phyloP scores from a whole-genome alignment of 2,113 vertebrate species.

The Leptodactylus fuscus region DNA sequence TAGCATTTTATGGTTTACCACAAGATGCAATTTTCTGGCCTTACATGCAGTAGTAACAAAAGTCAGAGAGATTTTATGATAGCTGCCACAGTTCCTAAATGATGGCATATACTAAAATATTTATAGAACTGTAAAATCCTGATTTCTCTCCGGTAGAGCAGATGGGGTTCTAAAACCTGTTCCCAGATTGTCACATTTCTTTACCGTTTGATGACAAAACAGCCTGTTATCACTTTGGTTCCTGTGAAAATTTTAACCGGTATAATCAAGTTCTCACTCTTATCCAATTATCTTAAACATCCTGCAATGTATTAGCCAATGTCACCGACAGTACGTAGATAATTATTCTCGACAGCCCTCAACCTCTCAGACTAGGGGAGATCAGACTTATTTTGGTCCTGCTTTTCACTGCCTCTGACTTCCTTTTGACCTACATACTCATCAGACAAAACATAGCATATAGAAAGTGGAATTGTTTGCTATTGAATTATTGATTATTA shows the following conservation, averaged over 20 bases:
- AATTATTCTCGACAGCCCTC: conserved; percentile 31
- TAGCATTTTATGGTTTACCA: conserved; percentile 89
- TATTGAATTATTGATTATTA: not conserved
- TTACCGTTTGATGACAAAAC: conserved; percentile 81
- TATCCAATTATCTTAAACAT: conserved; percentile 66
- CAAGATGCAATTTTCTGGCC: conserved; percentile 88
- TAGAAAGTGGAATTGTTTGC: not conserved
- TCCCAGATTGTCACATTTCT: conserved; percentile 82
- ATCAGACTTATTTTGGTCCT: not conserved
- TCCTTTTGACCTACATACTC: not conserved
- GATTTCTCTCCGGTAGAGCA: conserved; percentile 87
- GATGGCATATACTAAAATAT: conserved; percentile 89
- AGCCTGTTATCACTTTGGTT: conserved; percentile 72
- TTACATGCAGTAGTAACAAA: conserved; percentile 89
- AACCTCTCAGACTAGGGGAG: not conserved
- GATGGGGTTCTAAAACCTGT: conserved; percentile 83
- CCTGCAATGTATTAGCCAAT: conserved; percentile 67
- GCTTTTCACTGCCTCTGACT: not conserved
- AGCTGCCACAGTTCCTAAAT: conserved; percentile 89
- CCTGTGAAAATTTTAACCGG: conserved; percentile 71
- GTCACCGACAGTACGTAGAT: conserved; percentile 45
- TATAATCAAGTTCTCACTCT: conserved; percentile 74
- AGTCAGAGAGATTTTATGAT: conserved; percentile 87
- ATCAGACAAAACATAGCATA: not conserved
- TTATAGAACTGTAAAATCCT: conserved; percentile 90